Percentiles rank a stretch among this genome's conserved stretches.
phyloP scores from a whole-genome alignment of 2,888 invertebrate species.

The Argyra leucocephala region DNA sequence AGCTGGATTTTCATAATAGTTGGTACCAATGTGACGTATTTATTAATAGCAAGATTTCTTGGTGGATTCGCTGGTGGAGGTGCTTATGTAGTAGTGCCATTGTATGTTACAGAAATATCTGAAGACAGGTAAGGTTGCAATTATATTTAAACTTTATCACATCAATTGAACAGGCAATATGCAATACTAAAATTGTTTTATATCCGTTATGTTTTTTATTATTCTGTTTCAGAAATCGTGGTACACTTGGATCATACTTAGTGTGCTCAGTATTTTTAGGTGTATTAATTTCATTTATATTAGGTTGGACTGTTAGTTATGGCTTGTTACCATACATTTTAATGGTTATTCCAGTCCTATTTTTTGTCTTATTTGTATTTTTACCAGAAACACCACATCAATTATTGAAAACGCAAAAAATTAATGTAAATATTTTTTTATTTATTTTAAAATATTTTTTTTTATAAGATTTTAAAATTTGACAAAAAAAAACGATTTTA shows the following conservation, averaged over 20 bases:
- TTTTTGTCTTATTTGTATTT: constrained; percentile 31
- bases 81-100: constrained; percentile 33
- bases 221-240: constrained; percentile 33
- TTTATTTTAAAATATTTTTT: background rate
- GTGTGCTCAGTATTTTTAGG: constrained; percentile 38
- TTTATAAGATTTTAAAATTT: too few species aligned
- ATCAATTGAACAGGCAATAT: too few species aligned
- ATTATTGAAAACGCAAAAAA: constrained; percentile 30
- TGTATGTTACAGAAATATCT: constrained; percentile 35
- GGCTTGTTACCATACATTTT: constrained; percentile 30
- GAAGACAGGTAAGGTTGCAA: constrained; percentile 25
- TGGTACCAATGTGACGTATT: constrained; percentile 34
- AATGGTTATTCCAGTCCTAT: constrained; percentile 29
- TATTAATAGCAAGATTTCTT: constrained; percentile 34
- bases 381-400: constrained; percentile 40
- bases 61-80: constrained; percentile 35
- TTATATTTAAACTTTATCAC: too few species aligned
- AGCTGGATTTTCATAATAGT: constrained; percentile 37
- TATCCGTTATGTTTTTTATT: background rate
- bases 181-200: too few species aligned
- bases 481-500: constrained; percentile 16
- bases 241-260: constrained; percentile 36
- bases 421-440: constrained; percentile 23
- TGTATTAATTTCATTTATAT: constrained; percentile 32
- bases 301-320: constrained; percentile 35